These are phyloP conservation scores for Suricata suricatta DNA, from an alignment of 2,113 vertebrate genomes.

Conservation along the genomic window DNA sequence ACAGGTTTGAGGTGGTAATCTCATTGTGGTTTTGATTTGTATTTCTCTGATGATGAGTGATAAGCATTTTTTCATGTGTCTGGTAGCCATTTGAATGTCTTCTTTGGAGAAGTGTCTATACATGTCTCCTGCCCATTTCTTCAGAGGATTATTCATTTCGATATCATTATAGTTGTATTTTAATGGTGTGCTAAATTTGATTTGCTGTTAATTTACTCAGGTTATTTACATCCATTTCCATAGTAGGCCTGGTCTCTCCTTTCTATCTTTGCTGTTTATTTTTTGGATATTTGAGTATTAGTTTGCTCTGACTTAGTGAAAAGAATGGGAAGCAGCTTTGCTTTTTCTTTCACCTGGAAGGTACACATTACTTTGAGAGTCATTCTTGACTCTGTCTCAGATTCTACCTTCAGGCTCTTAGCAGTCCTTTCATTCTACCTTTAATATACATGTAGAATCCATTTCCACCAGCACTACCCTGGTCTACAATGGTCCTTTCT, in stretches of 20 bases:
- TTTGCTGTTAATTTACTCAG: background rate
- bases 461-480: background rate
- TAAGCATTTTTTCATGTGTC: too few relatives aligned
- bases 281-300: background rate
- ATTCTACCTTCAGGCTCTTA: background rate
- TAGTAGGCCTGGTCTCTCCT: background rate
- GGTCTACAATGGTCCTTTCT: background rate
- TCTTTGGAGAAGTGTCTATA: too few relatives aligned
- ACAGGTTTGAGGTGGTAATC: too few relatives aligned
- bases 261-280: background rate
- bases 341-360: slow-evolving; percentile 5
- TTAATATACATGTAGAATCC: background rate
- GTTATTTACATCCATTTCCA: background rate
- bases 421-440: background rate
- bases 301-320: background rate
- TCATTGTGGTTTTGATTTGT: too few relatives aligned
- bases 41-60: too few relatives aligned
- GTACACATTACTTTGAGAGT: background rate
- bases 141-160: too few relatives aligned
- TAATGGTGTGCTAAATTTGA: background rate
- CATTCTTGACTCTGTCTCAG: background rate
- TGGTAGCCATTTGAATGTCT: too few relatives aligned
- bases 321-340: background rate
- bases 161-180: background rate
- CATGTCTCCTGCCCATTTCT: too few relatives aligned